Conservation (phyloP, 2,888 invertebrate genomes). For the Amblyjoppa proteus region DNA sequence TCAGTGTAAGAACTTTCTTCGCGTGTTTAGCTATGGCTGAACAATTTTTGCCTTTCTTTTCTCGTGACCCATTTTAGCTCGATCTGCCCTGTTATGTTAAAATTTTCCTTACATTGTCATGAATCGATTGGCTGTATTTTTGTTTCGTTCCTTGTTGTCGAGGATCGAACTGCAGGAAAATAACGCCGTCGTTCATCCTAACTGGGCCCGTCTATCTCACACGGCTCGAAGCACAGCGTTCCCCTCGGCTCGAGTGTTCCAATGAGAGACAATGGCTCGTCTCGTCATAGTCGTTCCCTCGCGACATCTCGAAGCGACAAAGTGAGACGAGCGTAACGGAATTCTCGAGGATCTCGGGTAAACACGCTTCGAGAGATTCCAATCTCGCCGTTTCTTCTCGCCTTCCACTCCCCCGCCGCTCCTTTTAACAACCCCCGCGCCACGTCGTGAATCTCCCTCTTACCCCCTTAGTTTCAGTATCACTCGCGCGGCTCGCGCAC, state of each 20-base stretch:
- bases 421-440: constrained; percentile 50
- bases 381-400: constrained; percentile 62
- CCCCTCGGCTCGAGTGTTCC: constrained; percentile 35
- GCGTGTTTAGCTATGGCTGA: no score
- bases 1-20: no score
- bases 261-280: constrained; percentile 29
- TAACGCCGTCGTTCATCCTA: constrained; percentile 30
- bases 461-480: constrained; percentile 40
- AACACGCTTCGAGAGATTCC: constrained; percentile 62
- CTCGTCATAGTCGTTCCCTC: constrained; percentile 58
- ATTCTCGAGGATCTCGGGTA: constrained; percentile 58
- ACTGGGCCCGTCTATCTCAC: constrained; percentile 7
- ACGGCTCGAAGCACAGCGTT: neutral
- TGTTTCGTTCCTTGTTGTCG: neutral
- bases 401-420: constrained; percentile 57
- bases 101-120: no score
- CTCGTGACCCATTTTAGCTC: neutral
- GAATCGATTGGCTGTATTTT: no score
- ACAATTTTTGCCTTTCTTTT: neutral
- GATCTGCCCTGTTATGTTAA: no score
- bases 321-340: constrained; percentile 37
- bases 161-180: constrained; percentile 3
- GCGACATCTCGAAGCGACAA: constrained; percentile 64
- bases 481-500: constrained; percentile 27
- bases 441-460: constrained; percentile 28